Evolutionary conservation across 2,113 vertebrate species (phyloP), one percentile per base, ranked within the genome.

Genomic region (Gadus macrocephalus): DNA sequence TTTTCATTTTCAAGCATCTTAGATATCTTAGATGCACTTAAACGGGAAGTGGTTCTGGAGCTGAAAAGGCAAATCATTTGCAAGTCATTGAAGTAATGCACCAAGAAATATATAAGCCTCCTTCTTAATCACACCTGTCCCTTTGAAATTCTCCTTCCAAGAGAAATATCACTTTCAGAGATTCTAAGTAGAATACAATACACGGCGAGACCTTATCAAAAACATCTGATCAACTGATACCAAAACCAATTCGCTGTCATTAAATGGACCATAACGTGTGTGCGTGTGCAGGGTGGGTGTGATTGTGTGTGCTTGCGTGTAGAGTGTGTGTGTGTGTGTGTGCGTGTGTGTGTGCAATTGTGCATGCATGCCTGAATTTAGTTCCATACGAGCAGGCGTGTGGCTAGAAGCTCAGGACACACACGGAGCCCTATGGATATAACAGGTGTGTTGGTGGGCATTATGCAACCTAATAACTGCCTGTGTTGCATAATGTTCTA

Each of bases 1-100:
- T 82, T 75, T 62, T 5, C 11, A 77, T 76, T 67, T 72, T 64
- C 62, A 31, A 3, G 69, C 64, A 69, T 78, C 35, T 63, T 20
- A 15, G 6, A 64, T 31, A 25, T 60, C 53, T 68, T 25, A 25
- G 71, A 73, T 70, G 69, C 53, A 55, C 64, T 72, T 62, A 15
- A 66, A 63, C 2, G 16, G 55, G 5, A n/a, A 68, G 16, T 20
- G 74, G 56, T 31, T 5, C 38, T 5, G 60, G 67, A 22, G 27
- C 2, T 16, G 70, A 38, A 72, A 53, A 31, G 28, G 63, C 55
- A 42, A 71, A 64, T 64, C 68, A 64, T 73, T 62, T 15, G 1
- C 53, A 35, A 68, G 9, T 49, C 25, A 25, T 70, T 71, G 70
- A 73, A 70, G 73, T 69, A 42, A 74, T 70, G 27, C 63, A 16